Conservation (phyloP, 2,113 vertebrate genomes). For the Falcunculus frontatus region DNA sequence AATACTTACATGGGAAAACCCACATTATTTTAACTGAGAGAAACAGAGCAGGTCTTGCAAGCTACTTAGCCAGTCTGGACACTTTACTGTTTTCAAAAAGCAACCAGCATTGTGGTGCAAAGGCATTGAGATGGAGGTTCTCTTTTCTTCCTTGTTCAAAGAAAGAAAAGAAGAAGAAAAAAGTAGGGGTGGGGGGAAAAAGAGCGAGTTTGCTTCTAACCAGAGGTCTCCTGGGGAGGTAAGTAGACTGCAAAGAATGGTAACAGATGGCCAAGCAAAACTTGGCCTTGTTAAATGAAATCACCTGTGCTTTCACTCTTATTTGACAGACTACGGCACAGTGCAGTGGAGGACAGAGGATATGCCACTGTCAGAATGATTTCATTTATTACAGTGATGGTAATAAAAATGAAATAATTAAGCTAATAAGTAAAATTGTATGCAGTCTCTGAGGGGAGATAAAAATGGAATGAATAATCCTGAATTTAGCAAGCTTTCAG, state of each 20-base stretch:
- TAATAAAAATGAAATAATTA: not conserved
- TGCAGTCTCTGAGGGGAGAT: not conserved
- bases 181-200: accelerated
- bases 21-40: not conserved
- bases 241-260: not conserved
- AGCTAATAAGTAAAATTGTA: not conserved
- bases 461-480: not conserved
- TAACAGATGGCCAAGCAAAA: slow-evolving; percentile 39
- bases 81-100: not conserved
- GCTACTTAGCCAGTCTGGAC: not conserved
- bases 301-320: not conserved
- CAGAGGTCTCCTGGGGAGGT: not conserved
- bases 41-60: not conserved
- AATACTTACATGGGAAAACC: not conserved
- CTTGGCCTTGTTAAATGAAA: not conserved
- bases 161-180: not conserved
- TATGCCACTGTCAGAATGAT: not conserved
- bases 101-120: not conserved
- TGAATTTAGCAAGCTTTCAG: not conserved
- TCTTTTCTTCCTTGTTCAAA: not conserved
- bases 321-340: not conserved
- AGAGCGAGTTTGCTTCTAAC: not conserved
- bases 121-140: not conserved
- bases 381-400: not conserved
- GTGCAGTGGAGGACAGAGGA: not conserved